These are phyloP conservation scores for Papilio polyxenes DNA, from an alignment of 1,140 invertebrate species.

Conservation along the genomic window DNA sequence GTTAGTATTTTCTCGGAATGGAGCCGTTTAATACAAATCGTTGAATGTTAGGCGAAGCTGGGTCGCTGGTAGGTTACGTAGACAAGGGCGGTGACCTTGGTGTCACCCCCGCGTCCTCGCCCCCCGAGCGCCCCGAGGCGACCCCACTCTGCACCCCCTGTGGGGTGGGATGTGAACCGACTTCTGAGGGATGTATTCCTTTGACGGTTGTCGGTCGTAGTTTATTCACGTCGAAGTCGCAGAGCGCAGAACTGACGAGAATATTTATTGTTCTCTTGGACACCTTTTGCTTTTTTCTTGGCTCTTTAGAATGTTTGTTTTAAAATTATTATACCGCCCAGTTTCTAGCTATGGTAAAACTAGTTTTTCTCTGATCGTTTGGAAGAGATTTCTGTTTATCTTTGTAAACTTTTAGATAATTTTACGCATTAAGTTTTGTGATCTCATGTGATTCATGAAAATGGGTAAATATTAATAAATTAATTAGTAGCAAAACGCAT, in stretches of 20 bases:
- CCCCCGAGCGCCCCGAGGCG: constrained; percentile 29
- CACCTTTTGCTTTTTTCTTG: constrained; percentile 27
- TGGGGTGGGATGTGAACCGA: constrained; percentile 60
- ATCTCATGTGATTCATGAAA: not conserved
- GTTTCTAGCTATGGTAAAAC: not conserved
- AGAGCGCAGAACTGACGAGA: constrained; percentile 21
- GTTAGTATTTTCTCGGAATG: not conserved
- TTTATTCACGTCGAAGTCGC: constrained; percentile 40
- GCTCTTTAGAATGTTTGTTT: constrained; percentile 26
- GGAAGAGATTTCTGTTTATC: constrained; percentile 3
- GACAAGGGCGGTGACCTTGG: constrained; percentile 67
- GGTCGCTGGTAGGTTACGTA: constrained; percentile 64
- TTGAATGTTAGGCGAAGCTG: constrained; percentile 47
- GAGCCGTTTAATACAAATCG: constrained; percentile 57
- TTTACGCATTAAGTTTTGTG: not conserved
- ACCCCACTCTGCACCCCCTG: constrained; percentile 37
- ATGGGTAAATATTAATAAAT: not conserved
- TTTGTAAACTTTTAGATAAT: constrained; percentile 8
- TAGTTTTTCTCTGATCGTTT: not conserved
- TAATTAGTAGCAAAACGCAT: no score
- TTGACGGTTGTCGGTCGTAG: constrained; percentile 44
- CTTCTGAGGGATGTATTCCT: constrained; percentile 59
- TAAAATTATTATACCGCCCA: constrained; percentile 1
- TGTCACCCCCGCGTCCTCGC: constrained; percentile 32
- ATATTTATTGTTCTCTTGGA: constrained; percentile 34